phyloP scores from a whole-genome alignment of 2,888 invertebrate genomes.

The Halictus quadricinctus region DNA sequence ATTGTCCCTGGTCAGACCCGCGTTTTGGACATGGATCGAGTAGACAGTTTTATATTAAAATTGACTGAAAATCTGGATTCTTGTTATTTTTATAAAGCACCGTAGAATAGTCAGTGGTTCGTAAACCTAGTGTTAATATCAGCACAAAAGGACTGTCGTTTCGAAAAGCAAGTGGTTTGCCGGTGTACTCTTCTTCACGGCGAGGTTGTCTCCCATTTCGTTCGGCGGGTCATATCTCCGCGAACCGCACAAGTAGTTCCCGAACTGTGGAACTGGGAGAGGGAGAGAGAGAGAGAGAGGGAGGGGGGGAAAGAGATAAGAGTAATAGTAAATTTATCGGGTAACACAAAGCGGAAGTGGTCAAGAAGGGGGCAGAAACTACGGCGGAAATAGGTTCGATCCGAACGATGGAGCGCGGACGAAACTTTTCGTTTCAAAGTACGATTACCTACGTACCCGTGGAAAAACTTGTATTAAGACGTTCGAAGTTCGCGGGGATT shows the following conservation, averaged over 20 bases:
- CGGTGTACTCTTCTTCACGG: conserved; percentile 16
- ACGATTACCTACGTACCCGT: conserved; percentile 70
- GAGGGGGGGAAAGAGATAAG: conserved; percentile 61
- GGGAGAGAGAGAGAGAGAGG: conserved; percentile 47
- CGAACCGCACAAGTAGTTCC: conserved; percentile 54
- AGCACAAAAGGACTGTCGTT: conserved; percentile 2
- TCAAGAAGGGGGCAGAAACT: conserved; percentile 57
- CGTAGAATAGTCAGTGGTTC: background rate
- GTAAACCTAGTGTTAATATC: conserved; percentile 27
- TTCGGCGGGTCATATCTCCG: conserved; percentile 55
- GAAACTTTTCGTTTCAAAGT: conserved; percentile 72
- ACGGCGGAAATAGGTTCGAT: conserved; percentile 65
- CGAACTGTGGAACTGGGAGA: conserved; percentile 52
- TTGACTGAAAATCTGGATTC: no score
- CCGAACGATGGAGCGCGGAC: conserved; percentile 60
- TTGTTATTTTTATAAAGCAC: background rate
- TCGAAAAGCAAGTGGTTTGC: background rate
- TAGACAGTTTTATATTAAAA: no score
- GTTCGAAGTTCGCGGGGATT: conserved; percentile 64
- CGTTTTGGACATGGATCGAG: no score
- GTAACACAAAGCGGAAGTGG: conserved; percentile 69
- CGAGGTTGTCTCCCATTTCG: conserved; percentile 28
- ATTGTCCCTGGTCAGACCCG: no score
- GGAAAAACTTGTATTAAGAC: conserved; percentile 74
- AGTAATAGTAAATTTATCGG: conserved; percentile 72